Evolutionary conservation across 2,888 invertebrate genomes (phyloP).

Genomic region (Callinectes sapidus): DNA sequence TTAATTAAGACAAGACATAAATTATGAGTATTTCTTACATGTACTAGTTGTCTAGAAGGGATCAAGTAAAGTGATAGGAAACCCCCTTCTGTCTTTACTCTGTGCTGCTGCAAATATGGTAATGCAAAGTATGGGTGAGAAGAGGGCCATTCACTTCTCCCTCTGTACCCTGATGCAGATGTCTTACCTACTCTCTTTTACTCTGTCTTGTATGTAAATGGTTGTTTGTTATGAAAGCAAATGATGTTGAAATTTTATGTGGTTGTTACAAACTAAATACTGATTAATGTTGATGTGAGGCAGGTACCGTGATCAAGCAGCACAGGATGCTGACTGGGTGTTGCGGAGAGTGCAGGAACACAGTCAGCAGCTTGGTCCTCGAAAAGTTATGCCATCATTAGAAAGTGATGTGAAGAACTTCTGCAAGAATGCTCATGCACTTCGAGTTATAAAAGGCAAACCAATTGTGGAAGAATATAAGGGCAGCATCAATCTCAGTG

Average conservation of each 20-base stretch:
- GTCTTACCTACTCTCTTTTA: too few relatives aligned
- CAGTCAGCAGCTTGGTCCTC: constrained; percentile 85
- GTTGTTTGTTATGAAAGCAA: neutral
- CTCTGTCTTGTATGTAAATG: too few relatives aligned
- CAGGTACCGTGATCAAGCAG: constrained; percentile 88
- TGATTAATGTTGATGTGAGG: neutral
- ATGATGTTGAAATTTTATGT: neutral
- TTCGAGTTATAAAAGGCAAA: constrained; percentile 86
- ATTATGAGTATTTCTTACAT: too few relatives aligned
- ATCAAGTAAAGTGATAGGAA: too few relatives aligned
- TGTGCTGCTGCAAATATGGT: too few relatives aligned
- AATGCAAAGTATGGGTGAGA: too few relatives aligned
- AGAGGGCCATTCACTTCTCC: too few relatives aligned
- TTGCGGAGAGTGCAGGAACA: constrained; percentile 88
- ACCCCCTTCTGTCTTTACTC: too few relatives aligned
- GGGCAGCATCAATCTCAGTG: constrained; percentile 67
- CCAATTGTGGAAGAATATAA: constrained; percentile 83
- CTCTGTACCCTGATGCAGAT: too few relatives aligned
- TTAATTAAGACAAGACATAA: too few relatives aligned
- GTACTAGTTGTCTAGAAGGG: too few relatives aligned
- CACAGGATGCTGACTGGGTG: constrained; percentile 87
- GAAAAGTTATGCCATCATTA: constrained; percentile 79
- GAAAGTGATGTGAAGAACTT: constrained; percentile 90
- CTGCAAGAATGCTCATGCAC: constrained; percentile 90
- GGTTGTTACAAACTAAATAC: neutral